phyloP scores from a whole-genome alignment of 2,113 vertebrate species.

The Garra rufa region DNA sequence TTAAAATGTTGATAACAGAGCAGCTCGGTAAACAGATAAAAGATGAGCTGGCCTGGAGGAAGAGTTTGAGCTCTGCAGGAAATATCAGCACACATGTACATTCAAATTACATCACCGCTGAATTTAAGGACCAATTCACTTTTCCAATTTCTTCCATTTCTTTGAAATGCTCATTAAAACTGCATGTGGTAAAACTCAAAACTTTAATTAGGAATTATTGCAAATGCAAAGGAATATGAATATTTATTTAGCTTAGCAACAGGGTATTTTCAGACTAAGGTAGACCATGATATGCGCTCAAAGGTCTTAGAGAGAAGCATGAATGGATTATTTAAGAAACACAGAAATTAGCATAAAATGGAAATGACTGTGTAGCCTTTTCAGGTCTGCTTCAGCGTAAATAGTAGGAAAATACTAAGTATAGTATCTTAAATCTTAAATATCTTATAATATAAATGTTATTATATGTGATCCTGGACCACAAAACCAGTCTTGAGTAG shows the following conservation, averaged over 20 bases:
- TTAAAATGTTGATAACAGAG: conserved; percentile 75
- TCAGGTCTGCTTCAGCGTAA: conserved; percentile 61
- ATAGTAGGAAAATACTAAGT: conserved; percentile 66
- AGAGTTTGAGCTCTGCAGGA: conserved; percentile 59
- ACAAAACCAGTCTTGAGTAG: too few relatives aligned
- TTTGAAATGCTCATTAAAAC: conserved; percentile 62
- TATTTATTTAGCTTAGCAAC: conserved; percentile 54
- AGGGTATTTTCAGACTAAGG: conserved; percentile 69
- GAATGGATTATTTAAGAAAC: conserved; percentile 74
- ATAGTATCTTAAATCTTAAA: not conserved
- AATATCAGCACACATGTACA: not conserved
- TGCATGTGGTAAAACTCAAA: conserved; percentile 64
- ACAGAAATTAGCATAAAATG: conserved; percentile 73
- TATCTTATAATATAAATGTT: not conserved
- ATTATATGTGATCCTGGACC: too few relatives aligned
- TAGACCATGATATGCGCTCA: conserved; percentile 74
- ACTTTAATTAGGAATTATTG: conserved; percentile 69
- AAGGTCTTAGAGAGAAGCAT: conserved; percentile 74
- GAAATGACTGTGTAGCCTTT: conserved; percentile 69
- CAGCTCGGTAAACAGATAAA: conserved; percentile 74
- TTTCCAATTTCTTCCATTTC: conserved; percentile 57
- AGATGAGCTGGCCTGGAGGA: conserved; percentile 62
- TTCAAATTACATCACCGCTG: not conserved
- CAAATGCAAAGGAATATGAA: conserved; percentile 62
- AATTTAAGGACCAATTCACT: conserved; percentile 62